Evolutionary conservation across 1,140 invertebrate species (phyloP), one percentile per base, ranked within the genome.

Genomic region (Drosophila kanapiae): DNA sequence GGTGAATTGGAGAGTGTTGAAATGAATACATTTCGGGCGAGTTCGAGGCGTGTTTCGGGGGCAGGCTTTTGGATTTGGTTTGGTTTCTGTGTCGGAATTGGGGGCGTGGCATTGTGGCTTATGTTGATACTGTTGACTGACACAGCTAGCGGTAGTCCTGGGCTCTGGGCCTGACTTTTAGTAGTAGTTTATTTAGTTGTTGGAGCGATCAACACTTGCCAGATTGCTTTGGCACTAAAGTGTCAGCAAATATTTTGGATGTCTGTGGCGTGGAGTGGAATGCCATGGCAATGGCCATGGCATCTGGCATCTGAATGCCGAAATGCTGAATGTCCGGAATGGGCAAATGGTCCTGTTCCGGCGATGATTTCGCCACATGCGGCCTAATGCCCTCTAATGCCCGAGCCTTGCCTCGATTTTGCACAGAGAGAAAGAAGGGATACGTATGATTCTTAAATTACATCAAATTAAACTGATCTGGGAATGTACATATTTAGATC

Each of bases 21-120:
- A 88, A 88, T 87, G 77, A 87, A 88, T 87, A 88, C 84, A 88
- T 87, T 88, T 87, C 61, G 57, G 71, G 74, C 54, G 64, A 86
- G 77, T 82, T 81, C 31, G 71, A 45, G 78, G 72, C 64, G 43
- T 64, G 68, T 51, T 45, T 18, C 33, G 54, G 47, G 51, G 48
- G 40, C 40, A 35, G 45, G 57, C 64, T 18, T 65, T 49, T 31
- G 65, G 65, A 68, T 69, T 67, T 38, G 60, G 53, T 57, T 10
- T n/a, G 18, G 9, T 38, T 16, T 16, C 27, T 16, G 29, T 5
- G 1, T 11, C 27, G 6, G 43, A 11, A 62, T 49, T 16, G 67
- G 61, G 59, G 70, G 68, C 48, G 48, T 67, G 77, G 77, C 72
- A 76, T 75, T 87, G 84, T 68, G 84, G 84, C 80, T 88, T 84